These are phyloP conservation scores for Erythrocercus mccallii DNA, from an alignment of 2,113 vertebrate species.

Conservation along the genomic window DNA sequence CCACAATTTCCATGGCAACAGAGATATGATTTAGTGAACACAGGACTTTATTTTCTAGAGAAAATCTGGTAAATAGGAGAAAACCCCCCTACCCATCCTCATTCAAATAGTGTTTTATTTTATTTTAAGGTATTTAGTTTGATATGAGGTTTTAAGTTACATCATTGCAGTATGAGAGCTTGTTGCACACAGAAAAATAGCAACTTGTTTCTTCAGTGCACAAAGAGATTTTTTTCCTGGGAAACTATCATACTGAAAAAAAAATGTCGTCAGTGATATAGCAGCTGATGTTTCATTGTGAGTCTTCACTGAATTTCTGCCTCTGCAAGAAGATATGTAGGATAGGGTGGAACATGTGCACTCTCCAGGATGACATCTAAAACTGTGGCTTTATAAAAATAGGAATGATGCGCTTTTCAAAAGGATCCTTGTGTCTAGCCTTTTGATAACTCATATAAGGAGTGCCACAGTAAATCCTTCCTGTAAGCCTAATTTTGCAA, in stretches of 20 bases:
- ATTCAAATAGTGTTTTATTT: not conserved
- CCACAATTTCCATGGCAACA: slow-evolving; percentile 16
- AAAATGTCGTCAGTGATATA: not conserved
- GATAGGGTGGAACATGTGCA: fast-evolving
- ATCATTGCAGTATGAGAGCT: not conserved
- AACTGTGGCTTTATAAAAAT: not conserved
- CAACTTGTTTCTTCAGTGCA: not conserved
- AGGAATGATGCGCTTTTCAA: not conserved
- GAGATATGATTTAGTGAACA: not conserved
- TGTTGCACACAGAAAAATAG: not conserved
- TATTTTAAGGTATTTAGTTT: not conserved
- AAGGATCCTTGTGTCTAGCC: fast-evolving
- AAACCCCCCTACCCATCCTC: not conserved
- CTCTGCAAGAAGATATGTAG: not conserved
- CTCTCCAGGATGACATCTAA: not conserved
- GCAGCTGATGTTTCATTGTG: not conserved
- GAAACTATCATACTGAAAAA: not conserved
- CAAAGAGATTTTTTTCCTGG: not conserved
- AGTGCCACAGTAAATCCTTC: not conserved
- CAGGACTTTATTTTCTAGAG: not conserved
- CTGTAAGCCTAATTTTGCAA: not conserved
- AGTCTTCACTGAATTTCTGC: not conserved
- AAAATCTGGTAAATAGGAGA: not conserved
- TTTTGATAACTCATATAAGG: not conserved
- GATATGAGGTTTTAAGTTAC: not conserved